phyloP scores from a whole-genome alignment of 2,113 vertebrate species.

The Pelvicachromis taeniatus region DNA sequence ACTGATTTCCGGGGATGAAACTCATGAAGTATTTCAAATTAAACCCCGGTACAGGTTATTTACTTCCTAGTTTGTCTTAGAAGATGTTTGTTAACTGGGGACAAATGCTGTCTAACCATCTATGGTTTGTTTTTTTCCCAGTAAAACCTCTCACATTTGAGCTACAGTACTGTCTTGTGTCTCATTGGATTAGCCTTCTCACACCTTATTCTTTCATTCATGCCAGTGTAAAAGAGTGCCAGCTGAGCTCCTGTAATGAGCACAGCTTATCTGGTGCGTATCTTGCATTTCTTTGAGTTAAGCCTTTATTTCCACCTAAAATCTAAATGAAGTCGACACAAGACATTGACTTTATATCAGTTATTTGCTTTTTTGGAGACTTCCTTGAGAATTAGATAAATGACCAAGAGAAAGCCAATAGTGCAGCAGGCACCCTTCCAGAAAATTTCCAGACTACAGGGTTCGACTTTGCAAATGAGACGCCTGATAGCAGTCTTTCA shows the following conservation, averaged over 20 bases:
- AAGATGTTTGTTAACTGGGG: neutral
- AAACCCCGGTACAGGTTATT: constrained; percentile 11
- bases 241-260: neutral
- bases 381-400: neutral
- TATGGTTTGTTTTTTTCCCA: neutral
- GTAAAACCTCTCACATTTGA: neutral
- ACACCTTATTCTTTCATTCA: neutral
- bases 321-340: neutral
- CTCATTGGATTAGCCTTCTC: neutral
- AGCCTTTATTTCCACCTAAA: neutral
- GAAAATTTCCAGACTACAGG: neutral
- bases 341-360: neutral
- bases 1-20: neutral
- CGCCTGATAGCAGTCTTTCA: neutral
- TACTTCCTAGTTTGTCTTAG: neutral
- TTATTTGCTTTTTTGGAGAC: neutral
- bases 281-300: neutral
- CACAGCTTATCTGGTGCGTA: neutral
- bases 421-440: neutral
- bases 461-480: neutral
- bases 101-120: neutral
- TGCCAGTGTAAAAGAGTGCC: neutral
- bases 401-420: neutral
- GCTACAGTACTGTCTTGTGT: neutral
- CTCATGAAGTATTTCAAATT: neutral